phyloP scores from a whole-genome alignment of 2,797 vertebrate species.

The Brotula barbata region DNA sequence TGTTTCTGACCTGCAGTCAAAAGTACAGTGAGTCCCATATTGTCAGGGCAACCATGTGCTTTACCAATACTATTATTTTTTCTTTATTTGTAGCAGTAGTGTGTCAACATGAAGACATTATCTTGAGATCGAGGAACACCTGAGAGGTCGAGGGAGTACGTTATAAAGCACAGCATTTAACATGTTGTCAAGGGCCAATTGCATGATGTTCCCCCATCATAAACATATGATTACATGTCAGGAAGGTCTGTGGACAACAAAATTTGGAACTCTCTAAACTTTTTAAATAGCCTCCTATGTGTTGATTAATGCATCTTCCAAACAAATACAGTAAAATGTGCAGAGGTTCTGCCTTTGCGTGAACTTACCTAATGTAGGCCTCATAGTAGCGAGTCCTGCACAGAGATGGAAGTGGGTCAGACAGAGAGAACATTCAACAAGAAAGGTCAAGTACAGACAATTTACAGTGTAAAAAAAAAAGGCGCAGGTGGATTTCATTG shows the following conservation, averaged over 20 bases:
- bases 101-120: neutral
- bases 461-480: slow-evolving; percentile 1
- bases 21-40: neutral
- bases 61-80: neutral
- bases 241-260: too few species aligned
- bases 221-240: too few species aligned
- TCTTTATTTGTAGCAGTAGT: neutral
- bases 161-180: too few species aligned
- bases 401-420: slow-evolving; percentile 47
- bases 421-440: slow-evolving; percentile 32
- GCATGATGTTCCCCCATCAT: too few species aligned
- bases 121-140: too few species aligned
- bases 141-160: too few species aligned
- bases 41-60: too few species aligned
- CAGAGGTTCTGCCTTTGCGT: neutral
- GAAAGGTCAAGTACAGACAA: slow-evolving; percentile 23
- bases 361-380: slow-evolving; percentile 91
- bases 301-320: neutral
- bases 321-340: neutral
- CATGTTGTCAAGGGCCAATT: too few species aligned
- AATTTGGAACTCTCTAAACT: too few species aligned
- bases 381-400: slow-evolving; percentile 93
- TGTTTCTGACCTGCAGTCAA: slow-evolving; percentile 81
- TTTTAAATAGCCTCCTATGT: neutral
- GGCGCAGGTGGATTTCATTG: neutral